These are phyloP conservation scores for Crenichthys baileyi DNA, from an alignment of 2,797 vertebrate species.

Conservation along the genomic window DNA sequence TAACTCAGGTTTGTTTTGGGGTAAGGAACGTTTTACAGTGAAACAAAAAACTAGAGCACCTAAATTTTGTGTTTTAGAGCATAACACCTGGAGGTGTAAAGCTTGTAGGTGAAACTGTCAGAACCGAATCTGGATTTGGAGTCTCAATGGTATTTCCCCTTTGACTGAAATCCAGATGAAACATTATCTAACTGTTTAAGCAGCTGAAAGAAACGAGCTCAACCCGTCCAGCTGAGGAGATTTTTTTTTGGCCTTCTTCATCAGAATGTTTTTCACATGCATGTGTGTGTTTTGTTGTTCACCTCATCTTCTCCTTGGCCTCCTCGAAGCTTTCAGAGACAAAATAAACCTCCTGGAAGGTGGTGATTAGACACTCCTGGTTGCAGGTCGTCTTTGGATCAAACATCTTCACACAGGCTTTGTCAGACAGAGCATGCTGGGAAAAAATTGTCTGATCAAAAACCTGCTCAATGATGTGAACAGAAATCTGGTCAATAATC, in stretches of 20 bases:
- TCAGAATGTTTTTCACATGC: background rate
- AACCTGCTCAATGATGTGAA: background rate
- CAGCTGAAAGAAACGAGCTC: background rate
- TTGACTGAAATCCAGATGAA: no score
- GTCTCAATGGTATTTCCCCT: no score
- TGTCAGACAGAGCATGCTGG: slow-evolving; percentile 94
- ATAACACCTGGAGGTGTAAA: background rate
- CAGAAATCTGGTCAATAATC: background rate
- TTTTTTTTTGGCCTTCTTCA: background rate
- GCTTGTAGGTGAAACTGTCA: background rate
- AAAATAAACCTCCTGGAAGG: slow-evolving; percentile 97
- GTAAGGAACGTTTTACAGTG: background rate
- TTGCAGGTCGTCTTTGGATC: slow-evolving; percentile 93
- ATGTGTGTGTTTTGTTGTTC: slow-evolving; percentile 23
- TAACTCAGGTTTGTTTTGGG: background rate
- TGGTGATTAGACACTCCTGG: slow-evolving; percentile 97
- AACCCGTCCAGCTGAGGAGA: background rate
- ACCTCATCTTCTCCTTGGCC: slow-evolving; percentile 99
- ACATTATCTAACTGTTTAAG: no score
- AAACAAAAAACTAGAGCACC: background rate
- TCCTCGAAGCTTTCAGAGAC: slow-evolving; percentile 98
- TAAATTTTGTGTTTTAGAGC: background rate
- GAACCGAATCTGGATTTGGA: no score
- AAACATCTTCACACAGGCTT: slow-evolving; percentile 91
- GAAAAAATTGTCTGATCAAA: slow-evolving; percentile 31